Evolutionary conservation across 2,888 invertebrate genomes (phyloP).

Genomic region (Synergus laeviventris): DNA sequence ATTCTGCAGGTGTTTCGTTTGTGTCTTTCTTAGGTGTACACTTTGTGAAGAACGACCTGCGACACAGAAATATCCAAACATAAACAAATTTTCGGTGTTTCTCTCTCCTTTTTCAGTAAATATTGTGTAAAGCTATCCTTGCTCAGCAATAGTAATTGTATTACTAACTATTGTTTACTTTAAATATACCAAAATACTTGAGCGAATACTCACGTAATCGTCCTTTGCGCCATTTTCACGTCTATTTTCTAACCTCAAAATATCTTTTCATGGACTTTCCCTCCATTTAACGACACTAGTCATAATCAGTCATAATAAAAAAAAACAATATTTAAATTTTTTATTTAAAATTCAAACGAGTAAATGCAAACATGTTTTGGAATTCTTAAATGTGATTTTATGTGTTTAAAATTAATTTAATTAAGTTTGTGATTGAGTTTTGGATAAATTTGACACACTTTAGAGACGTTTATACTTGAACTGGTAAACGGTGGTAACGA

Average conservation of each 20-base stretch:
- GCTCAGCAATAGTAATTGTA: constrained; percentile 6
- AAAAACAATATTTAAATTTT: background rate
- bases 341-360: background rate
- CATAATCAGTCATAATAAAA: constrained; percentile 41
- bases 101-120: background rate
- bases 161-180: background rate
- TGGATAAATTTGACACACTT: background rate
- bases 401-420: background rate
- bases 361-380: background rate
- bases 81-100: constrained; percentile 19
- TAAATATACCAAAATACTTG: constrained; percentile 19
- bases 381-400: background rate
- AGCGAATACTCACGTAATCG: constrained; percentile 65
- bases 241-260: constrained; percentile 48
- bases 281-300: constrained; percentile 1
- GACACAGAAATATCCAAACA: constrained; percentile 45
- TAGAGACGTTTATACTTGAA: background rate
- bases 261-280: background rate
- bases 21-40: constrained; percentile 58
- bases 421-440: background rate
- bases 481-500: background rate
- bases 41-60: constrained; percentile 76
- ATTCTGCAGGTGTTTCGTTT: constrained; percentile 47
- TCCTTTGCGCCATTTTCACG: constrained; percentile 67
- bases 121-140: constrained; percentile 21